phyloP scores from a whole-genome alignment of 2,888 invertebrate genomes.

The Drosophila austrosaltans region DNA sequence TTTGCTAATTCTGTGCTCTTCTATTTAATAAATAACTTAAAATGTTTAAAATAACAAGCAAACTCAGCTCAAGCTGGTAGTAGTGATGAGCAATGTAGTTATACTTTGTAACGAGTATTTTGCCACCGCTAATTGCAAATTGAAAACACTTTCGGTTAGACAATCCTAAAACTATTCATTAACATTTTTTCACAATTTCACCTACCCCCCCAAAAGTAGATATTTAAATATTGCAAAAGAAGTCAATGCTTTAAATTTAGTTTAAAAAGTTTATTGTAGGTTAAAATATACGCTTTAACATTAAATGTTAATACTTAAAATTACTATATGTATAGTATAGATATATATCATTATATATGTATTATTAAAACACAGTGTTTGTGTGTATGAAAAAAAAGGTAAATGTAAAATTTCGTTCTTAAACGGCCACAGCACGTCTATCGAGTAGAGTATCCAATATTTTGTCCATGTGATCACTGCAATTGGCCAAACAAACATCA shows the following conservation, averaged over 20 bases:
- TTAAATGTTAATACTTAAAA: conserved; percentile 60
- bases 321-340: conserved; percentile 3
- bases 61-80: neutral
- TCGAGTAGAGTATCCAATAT: conserved; percentile 73
- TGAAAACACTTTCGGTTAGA: too few species aligned
- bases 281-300: conserved; percentile 48
- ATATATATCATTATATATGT: neutral
- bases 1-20: neutral
- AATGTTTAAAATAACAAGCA: conserved; percentile 6
- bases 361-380: neutral
- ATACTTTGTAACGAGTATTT: too few species aligned
- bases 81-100: neutral
- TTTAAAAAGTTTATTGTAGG: conserved; percentile 44
- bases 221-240: conserved; percentile 14
- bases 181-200: neutral
- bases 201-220: neutral
- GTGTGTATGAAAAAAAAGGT: neutral
- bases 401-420: neutral
- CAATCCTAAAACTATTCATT: neutral
- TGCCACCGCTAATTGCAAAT: too few species aligned
- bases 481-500: conserved; percentile 74
- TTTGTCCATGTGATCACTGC: conserved; percentile 74
- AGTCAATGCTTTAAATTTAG: conserved; percentile 31
- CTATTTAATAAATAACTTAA: conserved; percentile 6
- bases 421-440: conserved; percentile 61